Evolutionary conservation across 2,113 vertebrate species (phyloP).

Genomic region (Barnardius zonarius): DNA sequence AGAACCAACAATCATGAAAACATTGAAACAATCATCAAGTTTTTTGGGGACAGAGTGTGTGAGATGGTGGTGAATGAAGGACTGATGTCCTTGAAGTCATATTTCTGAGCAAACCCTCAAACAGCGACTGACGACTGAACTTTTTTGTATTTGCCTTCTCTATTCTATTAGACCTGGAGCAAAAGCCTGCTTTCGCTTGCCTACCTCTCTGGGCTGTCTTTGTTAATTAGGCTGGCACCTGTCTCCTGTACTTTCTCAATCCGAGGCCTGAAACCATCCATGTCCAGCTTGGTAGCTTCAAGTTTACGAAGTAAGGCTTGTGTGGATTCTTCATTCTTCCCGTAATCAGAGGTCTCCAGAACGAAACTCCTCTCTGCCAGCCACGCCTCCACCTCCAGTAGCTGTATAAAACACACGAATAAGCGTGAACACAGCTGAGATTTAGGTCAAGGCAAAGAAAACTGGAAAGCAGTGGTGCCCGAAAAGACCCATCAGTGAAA

Average conservation of each 20-base stretch:
- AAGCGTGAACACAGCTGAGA: not conserved
- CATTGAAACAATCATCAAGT: not conserved
- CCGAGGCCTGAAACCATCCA: constrained; percentile 74
- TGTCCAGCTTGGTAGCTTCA: constrained; percentile 79
- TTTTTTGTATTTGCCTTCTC: not conserved
- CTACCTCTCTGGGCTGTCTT: constrained; percentile 80
- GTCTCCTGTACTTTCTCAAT: constrained; percentile 74
- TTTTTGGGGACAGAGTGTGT: not conserved
- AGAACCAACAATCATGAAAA: not conserved
- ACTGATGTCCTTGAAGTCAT: not conserved
- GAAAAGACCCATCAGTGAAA: not conserved
- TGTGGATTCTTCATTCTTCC: constrained; percentile 80
- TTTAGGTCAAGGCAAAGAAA: not conserved
- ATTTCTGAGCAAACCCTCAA: not conserved
- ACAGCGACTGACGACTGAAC: not conserved
- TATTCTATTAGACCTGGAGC: not conserved
- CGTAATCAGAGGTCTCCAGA: constrained; percentile 78
- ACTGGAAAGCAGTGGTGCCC: not conserved
- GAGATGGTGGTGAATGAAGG: not conserved
- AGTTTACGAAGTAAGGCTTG: constrained; percentile 77
- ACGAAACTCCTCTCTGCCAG: constrained; percentile 73
- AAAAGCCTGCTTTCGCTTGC: not conserved
- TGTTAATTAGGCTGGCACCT: constrained; percentile 71
- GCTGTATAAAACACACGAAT: constrained; percentile 63
- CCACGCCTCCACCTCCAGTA: constrained; percentile 84